Evolutionary conservation across 37 sponge, comb jelly and placozoan genomes (phyloP), one percentile per base, ranked within the genome.

Genomic region (Chondrosia reniformis): DNA sequence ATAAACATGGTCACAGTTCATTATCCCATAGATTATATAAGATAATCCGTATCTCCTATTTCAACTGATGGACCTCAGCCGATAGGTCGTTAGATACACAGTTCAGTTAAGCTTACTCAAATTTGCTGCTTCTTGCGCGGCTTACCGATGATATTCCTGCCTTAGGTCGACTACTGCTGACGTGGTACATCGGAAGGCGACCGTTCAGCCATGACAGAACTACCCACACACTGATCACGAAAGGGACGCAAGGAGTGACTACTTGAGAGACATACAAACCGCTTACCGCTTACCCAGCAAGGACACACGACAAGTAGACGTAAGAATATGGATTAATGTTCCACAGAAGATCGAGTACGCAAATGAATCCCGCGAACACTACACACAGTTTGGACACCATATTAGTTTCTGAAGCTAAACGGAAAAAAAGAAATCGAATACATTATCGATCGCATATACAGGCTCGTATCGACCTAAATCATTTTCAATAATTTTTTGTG

Each of bases 201-300:
- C 36, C 15, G 5, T 36, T 66, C 67, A 66, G 17, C 67, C 67
- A 66, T 31, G 67, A 36, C 67, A 66, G 38, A 7, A 66, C 67
- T 28, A 9, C 9, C 17, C 36, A 31, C 7, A 34, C 19, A 5
- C 67, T 66, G 67, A 5, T 15, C 15, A 49, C 15, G 52, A 49
- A 15, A 49, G 52, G 15, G 15, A n/a, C n/a, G n/a, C n/a, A n/a
- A n/a, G n/a, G n/a, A n/a, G n/a, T n/a, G n/a, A n/a, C n/a, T n/a
- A n/a, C n/a, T n/a, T n/a, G n/a, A n/a, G n/a, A n/a, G n/a, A n/a
- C n/a, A n/a, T n/a, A n/a, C n/a, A n/a, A n/a, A n/a, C 61, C 7
- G 28, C n/a, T 13, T 37, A 66, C 39, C 8, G 36, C 67, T 66
- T 39, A 66, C 67, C 67, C 67, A 3, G 31, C 38, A 7, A 66